phyloP scores from a whole-genome alignment of 2,113 vertebrate genomes.

The Dinomys branickii region DNA sequence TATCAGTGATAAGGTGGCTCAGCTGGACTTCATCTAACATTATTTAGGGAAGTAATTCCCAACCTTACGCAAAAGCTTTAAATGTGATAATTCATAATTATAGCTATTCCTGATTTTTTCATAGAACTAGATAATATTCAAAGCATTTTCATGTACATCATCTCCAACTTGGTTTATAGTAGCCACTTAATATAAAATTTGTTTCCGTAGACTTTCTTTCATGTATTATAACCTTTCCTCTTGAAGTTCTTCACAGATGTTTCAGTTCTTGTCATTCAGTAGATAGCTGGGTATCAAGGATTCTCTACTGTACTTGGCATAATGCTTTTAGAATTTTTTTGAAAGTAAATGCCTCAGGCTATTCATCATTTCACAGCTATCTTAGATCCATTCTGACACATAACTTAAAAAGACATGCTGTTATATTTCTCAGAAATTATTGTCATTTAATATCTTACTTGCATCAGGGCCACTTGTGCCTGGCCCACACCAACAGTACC shows the following conservation, averaged over 20 bases:
- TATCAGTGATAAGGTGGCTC: background rate
- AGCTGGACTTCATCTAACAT: background rate
- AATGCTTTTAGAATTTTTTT: conserved; percentile 58
- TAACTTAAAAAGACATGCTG: conserved; percentile 67
- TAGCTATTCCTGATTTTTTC: background rate
- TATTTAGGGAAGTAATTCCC: background rate
- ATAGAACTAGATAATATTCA: background rate
- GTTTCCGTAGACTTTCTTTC: conserved; percentile 42
- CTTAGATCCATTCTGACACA: conserved; percentile 65
- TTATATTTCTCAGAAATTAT: conserved; percentile 71
- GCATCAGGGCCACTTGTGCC: conserved; percentile 20
- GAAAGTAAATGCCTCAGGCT: conserved; percentile 70
- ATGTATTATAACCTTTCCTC: conserved; percentile 44
- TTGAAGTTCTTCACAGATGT: conserved; percentile 16
- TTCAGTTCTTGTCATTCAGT: conserved; percentile 53
- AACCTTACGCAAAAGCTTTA: conserved; percentile 16
- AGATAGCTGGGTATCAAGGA: conserved; percentile 49
- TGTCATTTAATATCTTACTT: conserved; percentile 64
- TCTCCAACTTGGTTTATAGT: conserved; percentile 34
- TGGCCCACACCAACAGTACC: background rate
- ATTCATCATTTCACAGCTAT: conserved; percentile 72
- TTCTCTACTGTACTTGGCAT: conserved; percentile 53
- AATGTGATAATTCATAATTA: conserved; percentile 41
- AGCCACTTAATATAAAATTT: conserved; percentile 18
- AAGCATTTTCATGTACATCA: conserved; percentile 7